Evolutionary conservation across 2,888 invertebrate species (phyloP).

Genomic region (Volucella bombylans): DNA sequence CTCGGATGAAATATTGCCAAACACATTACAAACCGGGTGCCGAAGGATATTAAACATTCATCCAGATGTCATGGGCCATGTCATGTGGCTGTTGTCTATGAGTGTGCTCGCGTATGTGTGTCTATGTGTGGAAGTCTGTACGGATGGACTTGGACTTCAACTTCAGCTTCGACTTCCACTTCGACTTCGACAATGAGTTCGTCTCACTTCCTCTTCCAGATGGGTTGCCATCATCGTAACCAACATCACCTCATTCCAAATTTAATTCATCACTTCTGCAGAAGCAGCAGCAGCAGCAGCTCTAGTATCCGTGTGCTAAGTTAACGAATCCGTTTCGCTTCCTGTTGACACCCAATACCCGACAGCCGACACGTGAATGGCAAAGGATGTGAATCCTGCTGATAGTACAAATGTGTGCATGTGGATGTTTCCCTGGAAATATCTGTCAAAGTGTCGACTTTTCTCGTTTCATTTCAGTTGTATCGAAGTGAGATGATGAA

Average conservation of each 20-base stretch:
- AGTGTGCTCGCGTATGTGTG: slow-evolving; percentile 4
- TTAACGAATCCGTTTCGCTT: slow-evolving; percentile 57
- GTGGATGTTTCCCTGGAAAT: slow-evolving; percentile 43
- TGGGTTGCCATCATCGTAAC: neutral
- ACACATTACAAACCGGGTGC: slow-evolving; percentile 73
- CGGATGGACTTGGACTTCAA: too few relatives aligned
- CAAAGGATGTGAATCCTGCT: slow-evolving; percentile 21
- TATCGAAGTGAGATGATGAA: slow-evolving; percentile 67
- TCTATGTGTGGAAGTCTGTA: neutral
- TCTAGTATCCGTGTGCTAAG: slow-evolving; percentile 42
- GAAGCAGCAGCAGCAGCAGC: neutral
- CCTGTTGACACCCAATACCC: slow-evolving; percentile 40
- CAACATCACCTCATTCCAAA: slow-evolving; percentile 21
- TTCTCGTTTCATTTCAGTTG: slow-evolving; percentile 26
- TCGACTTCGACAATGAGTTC: slow-evolving; percentile 61
- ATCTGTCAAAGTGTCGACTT: slow-evolving; percentile 66
- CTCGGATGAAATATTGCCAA: slow-evolving; percentile 71
- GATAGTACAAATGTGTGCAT: slow-evolving; percentile 19
- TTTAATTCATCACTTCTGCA: slow-evolving; percentile 69
- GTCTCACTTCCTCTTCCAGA: slow-evolving; percentile 10
- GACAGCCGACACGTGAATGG: slow-evolving; percentile 44
- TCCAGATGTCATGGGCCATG: slow-evolving; percentile 72
- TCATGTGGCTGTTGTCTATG: neutral
- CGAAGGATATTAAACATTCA: slow-evolving; percentile 76
- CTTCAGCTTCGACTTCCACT: slow-evolving; percentile 39